These are phyloP conservation scores for Regulus satrapa DNA, from an alignment of 2,113 vertebrate genomes.

Conservation along the genomic window DNA sequence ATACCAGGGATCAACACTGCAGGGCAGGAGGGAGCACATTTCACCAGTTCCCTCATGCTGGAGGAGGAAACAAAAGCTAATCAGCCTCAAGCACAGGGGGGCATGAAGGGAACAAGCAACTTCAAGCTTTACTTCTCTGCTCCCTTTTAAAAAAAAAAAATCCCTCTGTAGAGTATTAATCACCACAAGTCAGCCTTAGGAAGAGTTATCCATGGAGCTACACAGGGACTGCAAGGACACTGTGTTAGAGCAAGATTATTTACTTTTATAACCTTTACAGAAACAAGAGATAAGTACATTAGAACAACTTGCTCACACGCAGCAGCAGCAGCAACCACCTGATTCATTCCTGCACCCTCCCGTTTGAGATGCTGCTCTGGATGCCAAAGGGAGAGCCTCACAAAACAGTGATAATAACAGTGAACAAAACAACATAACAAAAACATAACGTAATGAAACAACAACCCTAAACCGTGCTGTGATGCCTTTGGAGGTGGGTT, in stretches of 20 bases:
- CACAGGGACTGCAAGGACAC: neutral
- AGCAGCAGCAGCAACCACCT: rapidly evolving
- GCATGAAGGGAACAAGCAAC: neutral
- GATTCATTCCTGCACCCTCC: neutral
- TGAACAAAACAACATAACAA: no score
- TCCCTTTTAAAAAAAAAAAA: neutral
- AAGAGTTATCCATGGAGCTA: neutral
- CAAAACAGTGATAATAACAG: no score
- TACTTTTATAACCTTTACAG: constrained; percentile 20
- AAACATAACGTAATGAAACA: no score
- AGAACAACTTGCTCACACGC: neutral
- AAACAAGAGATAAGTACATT: neutral
- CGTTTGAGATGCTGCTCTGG: neutral
- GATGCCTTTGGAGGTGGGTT: neutral
- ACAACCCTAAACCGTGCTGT: neutral
- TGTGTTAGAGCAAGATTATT: neutral
- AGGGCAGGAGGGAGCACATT: neutral
- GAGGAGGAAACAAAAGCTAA: neutral
- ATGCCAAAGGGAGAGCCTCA: neutral
- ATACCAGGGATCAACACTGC: neutral
- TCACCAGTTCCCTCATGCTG: neutral
- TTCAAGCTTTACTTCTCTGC: neutral
- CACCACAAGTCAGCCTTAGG: neutral
- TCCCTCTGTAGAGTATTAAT: neutral
- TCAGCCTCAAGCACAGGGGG: neutral